Conservation (phyloP, 1,140 invertebrate genomes). For the fruit fly (Drosophila melanogaster) region Release_6_plus_ISO1_MT NT_037436.4:21319001-21319500, state of each 20-base stretch:
- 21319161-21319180: slow-evolving; percentile 40
- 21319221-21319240: slow-evolving; percentile 75
- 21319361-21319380: slow-evolving; percentile 76
- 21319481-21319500: slow-evolving; percentile 6
- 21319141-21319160: slow-evolving; percentile 77
- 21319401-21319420: slow-evolving; percentile 74
- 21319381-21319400: slow-evolving; percentile 52
- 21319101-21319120: slow-evolving; percentile 76
- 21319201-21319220: slow-evolving; percentile 59
- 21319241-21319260: slow-evolving; percentile 66
- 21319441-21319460: slow-evolving; percentile 21
- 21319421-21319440: slow-evolving; percentile 43
- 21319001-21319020: slow-evolving; percentile 51
- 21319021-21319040: slow-evolving; percentile 40
- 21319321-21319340: slow-evolving; percentile 34
- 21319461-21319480: slow-evolving; percentile 23
- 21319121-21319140: slow-evolving; percentile 67
- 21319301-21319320: slow-evolving; percentile 46
- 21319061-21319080: slow-evolving; percentile 76
- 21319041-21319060: slow-evolving; percentile 68
- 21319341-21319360: slow-evolving; percentile 64
- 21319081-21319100: slow-evolving; percentile 69
- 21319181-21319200: slow-evolving; percentile 58
- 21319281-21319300: slow-evolving; percentile 71
- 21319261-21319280: slow-evolving; percentile 57